Conservation (phyloP, 2,113 vertebrate species). For the Anthoscopus minutus region DNA sequence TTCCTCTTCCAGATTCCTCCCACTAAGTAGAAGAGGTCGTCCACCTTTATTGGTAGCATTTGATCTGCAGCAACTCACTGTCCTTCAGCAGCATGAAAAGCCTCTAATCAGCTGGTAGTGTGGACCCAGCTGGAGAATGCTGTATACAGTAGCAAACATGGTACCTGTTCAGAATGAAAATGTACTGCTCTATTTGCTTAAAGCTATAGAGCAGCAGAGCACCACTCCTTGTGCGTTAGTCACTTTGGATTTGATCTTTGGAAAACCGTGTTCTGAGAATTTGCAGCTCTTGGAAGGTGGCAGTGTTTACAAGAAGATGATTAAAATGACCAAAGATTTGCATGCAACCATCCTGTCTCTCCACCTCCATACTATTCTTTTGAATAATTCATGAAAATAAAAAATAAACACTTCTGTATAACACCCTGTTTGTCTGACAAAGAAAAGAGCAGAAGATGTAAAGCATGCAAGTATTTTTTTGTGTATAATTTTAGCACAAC, state of each 20-base stretch:
- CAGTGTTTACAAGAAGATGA: not conserved
- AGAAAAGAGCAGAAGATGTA: not conserved
- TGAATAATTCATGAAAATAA: not conserved
- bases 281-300: not conserved
- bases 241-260: not conserved
- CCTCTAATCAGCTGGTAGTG: conserved; percentile 10
- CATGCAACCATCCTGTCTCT: not conserved
- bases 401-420: not conserved
- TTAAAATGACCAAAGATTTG: not conserved
- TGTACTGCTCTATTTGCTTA: not conserved
- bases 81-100: conserved; percentile 37
- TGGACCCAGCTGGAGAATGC: conserved; percentile 3
- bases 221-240: not conserved
- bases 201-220: not conserved
- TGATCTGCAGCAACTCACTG: conserved; percentile 35
- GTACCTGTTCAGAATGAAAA: conserved; percentile 39
- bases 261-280: not conserved
- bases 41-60: conserved; percentile 1
- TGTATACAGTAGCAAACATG: not conserved
- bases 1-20: not conserved
- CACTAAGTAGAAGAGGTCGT: not conserved
- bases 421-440: not conserved
- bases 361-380: not conserved
- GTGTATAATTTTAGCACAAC: not conserved
- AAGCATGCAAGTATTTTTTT: not conserved